Conservation (phyloP, 2,113 vertebrate genomes). For the Alaudala cheleensis region DNA sequence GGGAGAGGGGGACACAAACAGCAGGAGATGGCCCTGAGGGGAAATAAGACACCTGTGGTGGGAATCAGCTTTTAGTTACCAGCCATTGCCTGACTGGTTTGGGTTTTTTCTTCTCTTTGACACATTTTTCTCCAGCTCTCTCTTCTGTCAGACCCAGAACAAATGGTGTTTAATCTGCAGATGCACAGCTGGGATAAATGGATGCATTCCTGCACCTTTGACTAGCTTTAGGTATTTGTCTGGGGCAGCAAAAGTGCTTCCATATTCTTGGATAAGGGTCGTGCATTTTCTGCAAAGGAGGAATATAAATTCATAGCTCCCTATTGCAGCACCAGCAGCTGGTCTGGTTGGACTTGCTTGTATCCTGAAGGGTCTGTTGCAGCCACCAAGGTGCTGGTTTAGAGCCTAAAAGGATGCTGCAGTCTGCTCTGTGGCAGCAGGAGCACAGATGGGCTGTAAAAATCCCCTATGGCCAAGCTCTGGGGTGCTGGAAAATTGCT, state of each 20-base stretch:
- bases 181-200: constrained; percentile 18
- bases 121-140: not conserved
- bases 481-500: not conserved
- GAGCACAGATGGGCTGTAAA: not conserved
- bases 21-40: not conserved
- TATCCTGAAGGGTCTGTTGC: not conserved
- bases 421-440: not conserved
- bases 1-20: not conserved
- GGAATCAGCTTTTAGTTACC: not conserved
- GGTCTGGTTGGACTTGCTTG: not conserved
- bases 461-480: accelerated
- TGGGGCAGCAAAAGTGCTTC: not conserved
- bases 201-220: constrained; percentile 34
- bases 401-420: not conserved
- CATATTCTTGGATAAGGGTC: not conserved
- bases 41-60: constrained; percentile 14
- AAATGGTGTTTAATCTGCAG: constrained; percentile 20
- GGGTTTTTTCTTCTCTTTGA: not conserved
- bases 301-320: not conserved
- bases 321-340: not conserved
- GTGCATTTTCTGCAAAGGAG: not conserved
- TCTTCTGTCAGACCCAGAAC: constrained; percentile 15
- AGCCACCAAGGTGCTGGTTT: not conserved
- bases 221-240: not conserved
- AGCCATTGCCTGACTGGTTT: not conserved